These are phyloP conservation scores for Meda fulgida DNA, from an alignment of 2,797 vertebrate species.

Conservation along the genomic window DNA sequence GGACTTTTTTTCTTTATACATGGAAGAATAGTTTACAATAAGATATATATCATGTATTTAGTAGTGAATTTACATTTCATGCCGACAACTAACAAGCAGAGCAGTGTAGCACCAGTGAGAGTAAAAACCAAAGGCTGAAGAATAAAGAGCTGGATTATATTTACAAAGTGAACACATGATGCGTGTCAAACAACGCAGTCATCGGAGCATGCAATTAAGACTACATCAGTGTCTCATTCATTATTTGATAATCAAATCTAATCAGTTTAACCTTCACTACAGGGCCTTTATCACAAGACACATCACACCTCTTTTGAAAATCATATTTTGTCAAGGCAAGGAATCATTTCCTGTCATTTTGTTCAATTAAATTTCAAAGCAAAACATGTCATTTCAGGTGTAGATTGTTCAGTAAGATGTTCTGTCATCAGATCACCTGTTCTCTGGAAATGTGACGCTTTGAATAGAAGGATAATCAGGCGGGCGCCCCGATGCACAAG, in stretches of 20 bases:
- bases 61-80: not conserved
- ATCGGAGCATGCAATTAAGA: slow-evolving; percentile 63
- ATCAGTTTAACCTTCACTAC: slow-evolving; percentile 70
- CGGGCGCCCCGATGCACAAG: slow-evolving; percentile 57
- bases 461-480: slow-evolving; percentile 67
- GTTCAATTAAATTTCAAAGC: slow-evolving; percentile 65
- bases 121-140: slow-evolving; percentile 51
- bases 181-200: slow-evolving; percentile 63
- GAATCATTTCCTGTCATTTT: slow-evolving; percentile 62
- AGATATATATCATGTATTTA: not conserved
- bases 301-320: slow-evolving; percentile 67
- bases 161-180: slow-evolving; percentile 55
- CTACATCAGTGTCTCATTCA: slow-evolving; percentile 66
- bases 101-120: not conserved
- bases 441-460: slow-evolving; percentile 60
- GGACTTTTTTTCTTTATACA: not conserved
- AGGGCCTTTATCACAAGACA: slow-evolving; percentile 63
- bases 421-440: slow-evolving; percentile 61
- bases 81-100: not conserved
- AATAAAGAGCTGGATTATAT: slow-evolving; percentile 39
- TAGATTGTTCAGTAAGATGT: slow-evolving; percentile 63
- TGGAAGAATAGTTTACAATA: not conserved
- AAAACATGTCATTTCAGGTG: slow-evolving; percentile 68
- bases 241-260: slow-evolving; percentile 73
- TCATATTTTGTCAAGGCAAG: slow-evolving; percentile 61